phyloP scores from a whole-genome alignment of 2,797 vertebrate species.

The Choloepus didactylus region DNA sequence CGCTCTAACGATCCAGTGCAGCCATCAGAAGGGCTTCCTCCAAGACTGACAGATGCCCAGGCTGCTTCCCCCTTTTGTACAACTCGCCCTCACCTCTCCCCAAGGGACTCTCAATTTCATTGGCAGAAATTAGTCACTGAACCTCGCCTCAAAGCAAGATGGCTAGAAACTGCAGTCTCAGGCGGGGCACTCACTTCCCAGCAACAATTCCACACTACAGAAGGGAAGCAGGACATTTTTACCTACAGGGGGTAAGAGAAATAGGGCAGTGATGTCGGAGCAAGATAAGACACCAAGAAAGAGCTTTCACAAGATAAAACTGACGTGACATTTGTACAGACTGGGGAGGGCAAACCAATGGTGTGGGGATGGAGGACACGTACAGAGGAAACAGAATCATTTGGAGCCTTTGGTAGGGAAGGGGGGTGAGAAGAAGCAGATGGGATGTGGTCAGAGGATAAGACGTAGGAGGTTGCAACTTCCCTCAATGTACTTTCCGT shows the following conservation, averaged over 20 bases:
- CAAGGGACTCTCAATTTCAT: neutral
- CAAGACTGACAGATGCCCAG: neutral
- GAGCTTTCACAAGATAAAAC: neutral
- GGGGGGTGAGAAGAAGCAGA: neutral
- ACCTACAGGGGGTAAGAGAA: neutral
- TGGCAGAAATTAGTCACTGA: neutral
- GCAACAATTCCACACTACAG: neutral
- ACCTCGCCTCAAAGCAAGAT: neutral
- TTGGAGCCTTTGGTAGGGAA: neutral
- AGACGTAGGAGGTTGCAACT: neutral
- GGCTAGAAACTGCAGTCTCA: neutral
- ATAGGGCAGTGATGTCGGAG: neutral
- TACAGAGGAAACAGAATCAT: neutral
- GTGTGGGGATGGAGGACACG: too few species aligned
- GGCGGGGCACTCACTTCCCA: too few species aligned
- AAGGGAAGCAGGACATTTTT: neutral
- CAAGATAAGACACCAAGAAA: neutral
- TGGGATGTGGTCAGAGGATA: neutral
- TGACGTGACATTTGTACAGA: neutral
- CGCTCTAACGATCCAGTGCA: too few species aligned
- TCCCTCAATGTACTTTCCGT: neutral
- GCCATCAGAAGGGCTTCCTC: neutral
- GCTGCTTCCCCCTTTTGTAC: rapidly evolving
- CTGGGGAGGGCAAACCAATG: neutral
- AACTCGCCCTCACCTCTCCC: neutral